phyloP scores from a whole-genome alignment of 2,888 invertebrate species.

The Phyto melanocephala region DNA sequence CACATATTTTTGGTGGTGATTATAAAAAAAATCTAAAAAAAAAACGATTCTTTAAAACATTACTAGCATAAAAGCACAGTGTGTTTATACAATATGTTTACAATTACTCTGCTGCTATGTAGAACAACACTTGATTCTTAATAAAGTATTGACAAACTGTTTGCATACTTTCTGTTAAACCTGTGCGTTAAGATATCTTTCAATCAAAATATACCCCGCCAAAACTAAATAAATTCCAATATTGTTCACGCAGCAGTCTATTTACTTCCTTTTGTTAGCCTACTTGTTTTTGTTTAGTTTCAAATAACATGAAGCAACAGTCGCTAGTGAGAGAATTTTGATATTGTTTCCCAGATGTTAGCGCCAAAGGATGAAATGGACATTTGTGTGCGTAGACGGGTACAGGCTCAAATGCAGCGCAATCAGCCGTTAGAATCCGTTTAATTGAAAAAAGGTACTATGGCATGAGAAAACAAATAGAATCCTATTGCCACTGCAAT shows the following conservation, averaged over 20 bases:
- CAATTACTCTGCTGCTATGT: too few relatives aligned
- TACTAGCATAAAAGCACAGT: too few relatives aligned
- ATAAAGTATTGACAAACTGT: too few relatives aligned
- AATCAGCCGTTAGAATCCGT: conserved; percentile 65
- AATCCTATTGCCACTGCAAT: neutral
- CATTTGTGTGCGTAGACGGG: conserved; percentile 11
- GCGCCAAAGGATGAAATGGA: conserved; percentile 35
- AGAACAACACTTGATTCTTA: too few relatives aligned
- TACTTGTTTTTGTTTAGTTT: neutral
- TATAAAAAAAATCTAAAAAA: too few relatives aligned
- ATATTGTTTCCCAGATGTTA: conserved; percentile 4
- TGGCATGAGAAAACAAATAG: neutral
- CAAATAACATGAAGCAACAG: conserved; percentile 34
- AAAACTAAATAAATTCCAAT: conserved; percentile 27
- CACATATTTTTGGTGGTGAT: too few relatives aligned
- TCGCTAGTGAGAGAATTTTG: conserved; percentile 11
- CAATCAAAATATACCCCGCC: too few relatives aligned
- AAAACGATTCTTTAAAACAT: too few relatives aligned
- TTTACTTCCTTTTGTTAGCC: conserved; percentile 1
- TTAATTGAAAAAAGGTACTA: conserved; percentile 52
- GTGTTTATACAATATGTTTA: too few relatives aligned
- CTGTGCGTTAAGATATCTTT: too few relatives aligned
- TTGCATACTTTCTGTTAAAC: too few relatives aligned
- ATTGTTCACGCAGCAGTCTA: conserved; percentile 33
- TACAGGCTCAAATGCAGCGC: conserved; percentile 59